These are phyloP conservation scores for Carapus acus DNA, from an alignment of 2,797 vertebrate species.

Conservation along the genomic window DNA sequence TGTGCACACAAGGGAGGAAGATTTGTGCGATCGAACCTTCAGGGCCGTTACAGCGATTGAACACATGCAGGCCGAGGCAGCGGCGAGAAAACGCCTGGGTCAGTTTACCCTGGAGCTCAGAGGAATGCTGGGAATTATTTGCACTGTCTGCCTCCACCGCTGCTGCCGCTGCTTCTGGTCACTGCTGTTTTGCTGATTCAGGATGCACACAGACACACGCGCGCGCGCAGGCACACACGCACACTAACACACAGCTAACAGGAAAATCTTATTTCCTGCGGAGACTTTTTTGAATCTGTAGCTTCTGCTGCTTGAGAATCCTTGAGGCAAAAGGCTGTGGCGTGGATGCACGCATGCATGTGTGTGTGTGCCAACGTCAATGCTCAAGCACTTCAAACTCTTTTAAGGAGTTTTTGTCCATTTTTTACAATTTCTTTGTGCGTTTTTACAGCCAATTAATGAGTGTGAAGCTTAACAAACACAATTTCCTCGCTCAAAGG, in stretches of 20 bases:
- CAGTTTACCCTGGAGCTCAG: constrained; percentile 48
- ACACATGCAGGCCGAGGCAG: constrained; percentile 5
- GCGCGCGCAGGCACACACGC: not conserved
- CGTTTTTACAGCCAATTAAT: no score
- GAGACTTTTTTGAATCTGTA: constrained; percentile 19
- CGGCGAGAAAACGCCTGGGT: constrained; percentile 28
- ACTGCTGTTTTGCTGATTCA: constrained; percentile 30
- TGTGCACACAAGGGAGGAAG: not conserved
- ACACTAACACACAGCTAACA: constrained; percentile 2
- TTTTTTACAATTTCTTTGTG: no score
- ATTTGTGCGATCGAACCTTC: not conserved
- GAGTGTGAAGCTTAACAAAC: no score
- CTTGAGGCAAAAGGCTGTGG: constrained; percentile 3
- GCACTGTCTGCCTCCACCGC: constrained; percentile 51
- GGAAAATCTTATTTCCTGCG: constrained; percentile 4
- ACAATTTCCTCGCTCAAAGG: no score
- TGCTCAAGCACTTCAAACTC: no score
- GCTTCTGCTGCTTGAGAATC: constrained; percentile 27
- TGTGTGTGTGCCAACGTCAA: constrained; percentile 5
- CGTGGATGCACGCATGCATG: not conserved
- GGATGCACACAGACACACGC: constrained; percentile 13
- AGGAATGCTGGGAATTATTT: constrained; percentile 67
- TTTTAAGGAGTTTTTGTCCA: no score
- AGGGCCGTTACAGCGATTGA: not conserved
- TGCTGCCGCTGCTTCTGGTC: constrained; percentile 30